Conservation (phyloP, 2,113 vertebrate species). For the Peromyscus maniculatus region DNA sequence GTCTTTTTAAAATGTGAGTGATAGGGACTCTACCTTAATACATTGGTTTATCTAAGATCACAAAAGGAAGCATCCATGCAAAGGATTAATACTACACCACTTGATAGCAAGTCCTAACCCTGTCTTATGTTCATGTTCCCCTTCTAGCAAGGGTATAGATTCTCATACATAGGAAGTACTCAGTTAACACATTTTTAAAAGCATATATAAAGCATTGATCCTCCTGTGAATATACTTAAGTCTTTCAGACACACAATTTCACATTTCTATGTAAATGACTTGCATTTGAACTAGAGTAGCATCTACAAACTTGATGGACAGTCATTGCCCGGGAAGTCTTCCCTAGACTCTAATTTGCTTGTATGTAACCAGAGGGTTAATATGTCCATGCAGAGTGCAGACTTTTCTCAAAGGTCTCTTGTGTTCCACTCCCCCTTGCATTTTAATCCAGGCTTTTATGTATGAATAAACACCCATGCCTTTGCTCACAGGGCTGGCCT, state of each 20-base stretch:
- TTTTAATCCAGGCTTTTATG: constrained; percentile 29
- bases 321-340: neutral
- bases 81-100: neutral
- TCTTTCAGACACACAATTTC: neutral
- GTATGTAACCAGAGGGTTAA: neutral
- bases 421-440: constrained; percentile 1
- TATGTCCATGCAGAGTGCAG: neutral
- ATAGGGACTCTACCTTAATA: neutral
- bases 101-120: neutral
- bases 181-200: neutral
- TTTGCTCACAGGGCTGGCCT: constrained; percentile 26
- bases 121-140: neutral
- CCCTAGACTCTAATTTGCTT: neutral
- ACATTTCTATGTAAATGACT: neutral
- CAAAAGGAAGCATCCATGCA: neutral
- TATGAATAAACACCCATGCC: neutral
- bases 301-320: neutral
- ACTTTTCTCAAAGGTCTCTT: constrained; percentile 14
- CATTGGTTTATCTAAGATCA: neutral
- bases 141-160: neutral
- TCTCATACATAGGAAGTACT: neutral
- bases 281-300: neutral
- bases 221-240: neutral
- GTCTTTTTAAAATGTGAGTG: neutral
- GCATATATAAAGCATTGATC: neutral